Evolutionary conservation across 2,797 vertebrate genomes (phyloP).

Genomic region (Tragopan temminckii): DNA sequence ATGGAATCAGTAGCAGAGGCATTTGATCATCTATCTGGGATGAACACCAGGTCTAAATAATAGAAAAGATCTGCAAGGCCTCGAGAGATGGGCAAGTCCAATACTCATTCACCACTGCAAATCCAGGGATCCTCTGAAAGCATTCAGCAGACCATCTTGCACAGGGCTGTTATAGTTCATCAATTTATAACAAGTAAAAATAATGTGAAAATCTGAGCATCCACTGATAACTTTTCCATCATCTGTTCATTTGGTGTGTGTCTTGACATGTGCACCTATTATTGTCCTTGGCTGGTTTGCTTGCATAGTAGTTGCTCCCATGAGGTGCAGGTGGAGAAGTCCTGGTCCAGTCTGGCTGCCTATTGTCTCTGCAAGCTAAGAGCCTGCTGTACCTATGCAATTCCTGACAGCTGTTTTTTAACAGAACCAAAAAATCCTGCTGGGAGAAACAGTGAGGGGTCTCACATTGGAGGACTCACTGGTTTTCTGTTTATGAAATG

Average conservation of each 20-base stretch:
- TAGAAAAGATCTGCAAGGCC: neutral
- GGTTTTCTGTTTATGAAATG: neutral
- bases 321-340: neutral
- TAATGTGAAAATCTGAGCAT: neutral
- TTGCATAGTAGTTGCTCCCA: neutral
- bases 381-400: neutral
- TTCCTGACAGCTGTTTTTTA: neutral
- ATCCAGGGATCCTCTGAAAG: neutral
- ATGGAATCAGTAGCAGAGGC: neutral
- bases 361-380: neutral
- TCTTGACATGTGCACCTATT: fast-evolving
- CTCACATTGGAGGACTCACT: neutral
- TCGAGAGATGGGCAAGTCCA: neutral
- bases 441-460: neutral
- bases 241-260: neutral
- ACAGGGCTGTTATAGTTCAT: neutral
- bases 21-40: neutral
- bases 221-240: neutral
- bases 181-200: neutral
- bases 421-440: neutral
- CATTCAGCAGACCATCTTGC: neutral
- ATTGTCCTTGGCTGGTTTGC: neutral
- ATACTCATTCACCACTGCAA: neutral
- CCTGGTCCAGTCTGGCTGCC: neutral
- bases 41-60: neutral